These are phyloP conservation scores for Oryzias celebensis DNA, from an alignment of 2,113 vertebrate species.

Conservation along the genomic window DNA sequence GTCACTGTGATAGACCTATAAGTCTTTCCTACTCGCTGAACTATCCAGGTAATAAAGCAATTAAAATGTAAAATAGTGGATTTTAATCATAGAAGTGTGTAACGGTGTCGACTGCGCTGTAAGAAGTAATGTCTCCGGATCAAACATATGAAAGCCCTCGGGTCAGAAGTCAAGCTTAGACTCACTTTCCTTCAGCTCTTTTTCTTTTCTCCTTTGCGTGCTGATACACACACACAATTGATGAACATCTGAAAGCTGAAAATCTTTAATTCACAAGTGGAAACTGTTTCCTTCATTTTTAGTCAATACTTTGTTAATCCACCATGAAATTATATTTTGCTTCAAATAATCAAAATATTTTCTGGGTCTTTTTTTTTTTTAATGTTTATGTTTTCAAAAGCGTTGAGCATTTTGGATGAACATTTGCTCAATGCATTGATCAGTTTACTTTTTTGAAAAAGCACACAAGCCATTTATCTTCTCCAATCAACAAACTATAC, in stretches of 20 bases:
- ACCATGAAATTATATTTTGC: constrained; percentile 79
- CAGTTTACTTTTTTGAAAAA: constrained; percentile 72
- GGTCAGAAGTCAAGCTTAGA: constrained; percentile 58
- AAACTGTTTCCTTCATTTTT: constrained; percentile 62
- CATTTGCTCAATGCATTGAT: constrained; percentile 64
- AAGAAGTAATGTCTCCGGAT: constrained; percentile 64
- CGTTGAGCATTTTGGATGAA: constrained; percentile 69
- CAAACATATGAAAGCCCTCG: constrained; percentile 46
- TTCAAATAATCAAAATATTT: constrained; percentile 55
- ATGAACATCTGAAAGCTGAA: constrained; percentile 57
- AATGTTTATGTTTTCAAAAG: constrained; percentile 73
- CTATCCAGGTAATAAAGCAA: constrained; percentile 63
- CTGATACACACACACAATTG: constrained; percentile 45
- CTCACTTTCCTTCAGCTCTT: constrained; percentile 22
- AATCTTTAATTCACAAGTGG: constrained; percentile 38
- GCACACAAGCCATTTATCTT: constrained; percentile 64
- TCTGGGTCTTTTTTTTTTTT: constrained; percentile 69
- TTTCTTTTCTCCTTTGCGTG: constrained; percentile 18
- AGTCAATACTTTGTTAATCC: constrained; percentile 77
- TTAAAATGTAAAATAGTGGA: constrained; percentile 72
- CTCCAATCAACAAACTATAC: constrained; percentile 49
- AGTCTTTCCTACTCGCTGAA: constrained; percentile 43
- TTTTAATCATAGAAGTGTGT: constrained; percentile 63
- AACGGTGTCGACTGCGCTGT: constrained; percentile 44
- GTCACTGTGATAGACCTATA: constrained; percentile 35